These are phyloP conservation scores for Melanaphis sacchari DNA, from an alignment of 1,140 invertebrate genomes.

Conservation along the genomic window DNA sequence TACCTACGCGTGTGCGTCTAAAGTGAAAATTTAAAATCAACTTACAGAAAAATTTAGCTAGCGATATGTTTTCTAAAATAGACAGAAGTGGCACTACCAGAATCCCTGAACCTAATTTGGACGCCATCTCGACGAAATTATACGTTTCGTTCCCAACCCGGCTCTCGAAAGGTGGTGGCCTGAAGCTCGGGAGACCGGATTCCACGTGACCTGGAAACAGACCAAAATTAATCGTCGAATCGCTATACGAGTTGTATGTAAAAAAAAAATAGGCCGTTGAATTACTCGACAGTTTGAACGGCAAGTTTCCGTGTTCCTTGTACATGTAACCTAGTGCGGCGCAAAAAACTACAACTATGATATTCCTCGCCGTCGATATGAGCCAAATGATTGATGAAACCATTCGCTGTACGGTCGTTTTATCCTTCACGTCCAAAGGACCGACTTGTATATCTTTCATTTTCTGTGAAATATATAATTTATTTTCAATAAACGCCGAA, in stretches of 20 bases:
- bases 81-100: constrained; percentile 80
- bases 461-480: constrained; percentile 68
- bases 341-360: constrained; percentile 77
- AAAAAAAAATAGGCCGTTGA: neutral
- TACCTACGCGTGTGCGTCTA: neutral
- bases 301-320: constrained; percentile 68
- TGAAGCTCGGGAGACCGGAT: constrained; percentile 72
- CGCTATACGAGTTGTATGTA: neutral
- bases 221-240: neutral
- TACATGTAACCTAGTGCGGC: constrained; percentile 72
- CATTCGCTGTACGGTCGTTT: constrained; percentile 64
- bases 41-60: constrained; percentile 81
- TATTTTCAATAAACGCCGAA: neutral
- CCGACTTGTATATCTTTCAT: constrained; percentile 73
- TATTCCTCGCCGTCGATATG: constrained; percentile 78
- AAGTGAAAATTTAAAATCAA: neutral
- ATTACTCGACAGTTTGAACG: constrained; percentile 74
- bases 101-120: constrained; percentile 75
- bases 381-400: constrained; percentile 73
- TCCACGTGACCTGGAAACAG: constrained; percentile 69
- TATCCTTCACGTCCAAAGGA: constrained; percentile 64
- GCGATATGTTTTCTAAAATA: constrained; percentile 81
- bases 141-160: constrained; percentile 73
- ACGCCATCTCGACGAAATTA: constrained; percentile 73
- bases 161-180: constrained; percentile 71